Evolutionary conservation across 2,888 invertebrate genomes (phyloP), one percentile per base, ranked within the genome.

Genomic region (Graphium colonna): DNA sequence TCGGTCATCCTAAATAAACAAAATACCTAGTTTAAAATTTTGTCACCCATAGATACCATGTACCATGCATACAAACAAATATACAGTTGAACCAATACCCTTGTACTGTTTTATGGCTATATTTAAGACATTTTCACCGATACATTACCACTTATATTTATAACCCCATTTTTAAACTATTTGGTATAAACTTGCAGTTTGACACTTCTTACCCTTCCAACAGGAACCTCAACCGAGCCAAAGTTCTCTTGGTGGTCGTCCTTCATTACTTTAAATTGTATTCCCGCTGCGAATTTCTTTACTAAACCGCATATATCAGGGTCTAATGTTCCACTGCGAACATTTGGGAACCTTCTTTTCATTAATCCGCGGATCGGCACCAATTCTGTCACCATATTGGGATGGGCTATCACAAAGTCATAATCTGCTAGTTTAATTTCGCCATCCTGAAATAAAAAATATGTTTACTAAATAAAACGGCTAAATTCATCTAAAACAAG

Each of bases 381-480:
- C 33, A 97, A 71, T 48, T 97, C 96, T 0, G 95, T 92, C 45
- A 96, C 75, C 57, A 97, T 94, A 70, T 94, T 93, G 0, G 95
- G 94, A 83, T 97, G 95, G 0, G 95, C 95, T 10, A 97, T 83
- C 5, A 95, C 72, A 68, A 91, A 93, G 65, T 95, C 92, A 71
- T 93, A 97, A 61, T 97, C 95, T 3, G 88, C 79, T 1, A 94
- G 66, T 52, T 90, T 82, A 2, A 95, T 69, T 60, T 92, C 90
- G n/a, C 95, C 95, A 68, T 90, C 93, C 89, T 95, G 73, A 3
- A 58, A 56, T 12, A 12, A 36, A 9, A 31, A 36, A n/a, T n/a
- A n/a, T n/a, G n/a, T n/a, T n/a, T n/a, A n/a, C n/a, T n/a, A n/a
- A n/a, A n/a, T n/a, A n/a, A n/a, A n/a, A n/a, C n/a, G n/a, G n/a